These are phyloP conservation scores for Strigamia transsilvanica DNA, from an alignment of 2,888 invertebrate genomes.

Conservation along the genomic window DNA sequence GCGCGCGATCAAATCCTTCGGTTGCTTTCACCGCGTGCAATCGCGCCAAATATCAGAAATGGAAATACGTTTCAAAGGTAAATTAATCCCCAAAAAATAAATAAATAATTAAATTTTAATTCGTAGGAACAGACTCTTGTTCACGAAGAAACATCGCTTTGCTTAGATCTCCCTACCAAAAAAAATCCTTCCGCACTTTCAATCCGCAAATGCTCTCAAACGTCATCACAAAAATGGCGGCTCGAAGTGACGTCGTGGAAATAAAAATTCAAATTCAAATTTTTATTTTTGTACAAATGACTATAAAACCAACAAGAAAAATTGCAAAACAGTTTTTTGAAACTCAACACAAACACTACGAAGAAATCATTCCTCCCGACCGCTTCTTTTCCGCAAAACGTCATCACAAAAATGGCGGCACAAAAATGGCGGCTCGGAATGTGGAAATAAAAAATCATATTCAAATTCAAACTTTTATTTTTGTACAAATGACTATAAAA, in stretches of 20 bases:
- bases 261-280: constrained; percentile 53
- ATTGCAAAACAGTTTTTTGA: background rate
- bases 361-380: constrained; percentile 58
- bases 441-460: constrained; percentile 71
- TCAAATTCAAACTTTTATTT: constrained; percentile 57
- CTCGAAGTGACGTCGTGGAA: constrained; percentile 76
- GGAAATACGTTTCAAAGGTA: constrained; percentile 68
- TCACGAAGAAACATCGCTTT: constrained; percentile 70
- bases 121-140: constrained; percentile 67
- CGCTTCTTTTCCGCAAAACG: constrained; percentile 77
- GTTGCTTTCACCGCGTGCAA: constrained; percentile 79
- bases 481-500: background rate
- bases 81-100: background rate
- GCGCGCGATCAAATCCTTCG: constrained; percentile 67
- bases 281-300: constrained; percentile 57
- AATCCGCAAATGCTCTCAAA: constrained; percentile 70
- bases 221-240: constrained; percentile 74
- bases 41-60: constrained; percentile 74
- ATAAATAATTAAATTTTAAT: constrained; percentile 62
- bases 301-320: background rate
- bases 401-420: constrained; percentile 72
- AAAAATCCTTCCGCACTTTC: constrained; percentile 68
- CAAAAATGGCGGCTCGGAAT: constrained; percentile 76
- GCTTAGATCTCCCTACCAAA: constrained; percentile 68
- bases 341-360: background rate